phyloP scores from a whole-genome alignment of 2,797 vertebrate genomes.

The Liparis tanakae region DNA sequence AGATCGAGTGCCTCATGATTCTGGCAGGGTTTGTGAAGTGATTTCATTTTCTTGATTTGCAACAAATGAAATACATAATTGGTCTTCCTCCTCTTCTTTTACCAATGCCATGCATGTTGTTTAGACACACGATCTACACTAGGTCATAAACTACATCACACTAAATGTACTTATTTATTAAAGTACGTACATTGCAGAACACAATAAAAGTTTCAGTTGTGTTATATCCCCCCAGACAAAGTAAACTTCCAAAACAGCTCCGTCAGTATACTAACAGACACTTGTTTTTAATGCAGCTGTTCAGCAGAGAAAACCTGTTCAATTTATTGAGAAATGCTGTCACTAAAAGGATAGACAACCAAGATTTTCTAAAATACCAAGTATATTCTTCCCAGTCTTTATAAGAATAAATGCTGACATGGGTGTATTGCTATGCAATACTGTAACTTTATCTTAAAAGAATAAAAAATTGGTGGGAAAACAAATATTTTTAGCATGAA shows the following conservation, averaged over 20 bases:
- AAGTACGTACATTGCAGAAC: neutral
- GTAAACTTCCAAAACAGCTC: neutral
- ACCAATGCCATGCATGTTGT: neutral
- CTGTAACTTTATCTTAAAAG: neutral
- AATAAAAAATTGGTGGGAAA: no score
- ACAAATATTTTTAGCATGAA: no score
- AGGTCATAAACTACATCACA: no score
- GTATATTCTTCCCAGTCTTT: neutral
- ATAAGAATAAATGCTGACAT: neutral
- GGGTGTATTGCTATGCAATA: neutral
- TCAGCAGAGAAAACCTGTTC: neutral
- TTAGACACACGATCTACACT: neutral
- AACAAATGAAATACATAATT: neutral
- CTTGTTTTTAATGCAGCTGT: neutral
- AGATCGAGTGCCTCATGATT: neutral
- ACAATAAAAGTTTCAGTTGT: neutral
- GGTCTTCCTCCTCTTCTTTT: slow-evolving; percentile 1
- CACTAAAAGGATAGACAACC: neutral
- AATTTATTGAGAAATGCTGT: neutral
- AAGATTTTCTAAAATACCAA: neutral
- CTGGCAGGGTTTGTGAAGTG: slow-evolving; percentile 10
- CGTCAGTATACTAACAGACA: neutral
- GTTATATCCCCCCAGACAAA: neutral
- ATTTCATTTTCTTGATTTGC: slow-evolving; percentile 26
- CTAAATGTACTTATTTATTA: neutral